A percentile compares a stretch with the other conserved stretches of the same genome.
These are phyloP conservation scores for Trypoxylon attenuatum DNA, from an alignment of 2,888 invertebrate species.

Conservation along the genomic window DNA sequence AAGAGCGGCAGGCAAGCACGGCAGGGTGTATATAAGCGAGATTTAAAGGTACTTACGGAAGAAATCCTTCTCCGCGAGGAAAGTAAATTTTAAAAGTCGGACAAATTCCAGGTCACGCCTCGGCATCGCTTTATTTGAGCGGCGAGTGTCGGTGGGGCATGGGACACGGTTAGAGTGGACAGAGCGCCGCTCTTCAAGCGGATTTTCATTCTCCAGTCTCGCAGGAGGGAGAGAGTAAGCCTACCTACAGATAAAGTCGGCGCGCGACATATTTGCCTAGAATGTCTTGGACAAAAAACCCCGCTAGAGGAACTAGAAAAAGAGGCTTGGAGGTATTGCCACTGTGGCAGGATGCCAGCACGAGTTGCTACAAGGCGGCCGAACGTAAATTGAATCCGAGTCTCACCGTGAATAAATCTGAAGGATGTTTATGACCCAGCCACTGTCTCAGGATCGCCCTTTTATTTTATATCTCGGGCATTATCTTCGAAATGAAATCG, in stretches of 20 bases:
- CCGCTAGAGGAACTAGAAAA: constrained; percentile 12
- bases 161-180: constrained; percentile 24
- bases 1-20: not conserved
- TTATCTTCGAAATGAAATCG: not conserved
- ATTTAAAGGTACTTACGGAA: constrained; percentile 35
- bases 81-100: constrained; percentile 34
- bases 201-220: constrained; percentile 46
- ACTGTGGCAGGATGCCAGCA: constrained; percentile 51
- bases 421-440: constrained; percentile 63
- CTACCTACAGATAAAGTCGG: constrained; percentile 38
- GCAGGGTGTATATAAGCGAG: constrained; percentile 23
- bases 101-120: constrained; percentile 54
- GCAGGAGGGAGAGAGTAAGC: not conserved
- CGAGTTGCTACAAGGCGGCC: constrained; percentile 55
- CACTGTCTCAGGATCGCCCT: constrained; percentile 35
- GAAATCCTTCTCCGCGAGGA: constrained; percentile 14
- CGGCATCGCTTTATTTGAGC: constrained; percentile 37
- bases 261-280: constrained; percentile 51
- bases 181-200: constrained; percentile 8
- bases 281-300: constrained; percentile 27
- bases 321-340: constrained; percentile 48
- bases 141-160: constrained; percentile 10
- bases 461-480: constrained; percentile 32
- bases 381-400: constrained; percentile 69
- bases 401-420: constrained; percentile 61